Evolutionary conservation across 2,113 vertebrate genomes (phyloP).

Genomic region (Prionailurus viverrinus): DNA sequence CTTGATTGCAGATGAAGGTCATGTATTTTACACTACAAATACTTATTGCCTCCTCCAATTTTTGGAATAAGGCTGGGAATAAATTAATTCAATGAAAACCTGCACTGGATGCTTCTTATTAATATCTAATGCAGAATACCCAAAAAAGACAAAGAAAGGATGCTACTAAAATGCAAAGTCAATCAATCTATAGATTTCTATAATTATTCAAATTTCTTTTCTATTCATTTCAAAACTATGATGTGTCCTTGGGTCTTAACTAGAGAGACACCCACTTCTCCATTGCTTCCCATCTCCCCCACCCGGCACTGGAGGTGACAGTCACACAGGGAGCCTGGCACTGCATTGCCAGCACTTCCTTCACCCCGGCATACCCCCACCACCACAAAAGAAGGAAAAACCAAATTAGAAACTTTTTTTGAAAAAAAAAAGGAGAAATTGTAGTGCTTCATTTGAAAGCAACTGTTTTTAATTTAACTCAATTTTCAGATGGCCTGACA

Average conservation of each 20-base stretch:
- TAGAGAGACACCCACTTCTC: background rate
- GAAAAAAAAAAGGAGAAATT: background rate
- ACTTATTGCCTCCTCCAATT: constrained; percentile 50
- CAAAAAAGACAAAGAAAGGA: constrained; percentile 55
- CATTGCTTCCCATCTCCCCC: background rate
- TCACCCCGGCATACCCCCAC: too few relatives aligned
- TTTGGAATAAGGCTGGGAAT: constrained; percentile 31
- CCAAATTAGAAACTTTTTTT: background rate
- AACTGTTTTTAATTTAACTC: constrained; percentile 46
- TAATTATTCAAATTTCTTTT: background rate
- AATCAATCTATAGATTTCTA: background rate
- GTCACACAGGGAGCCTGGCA: background rate
- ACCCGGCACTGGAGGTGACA: background rate
- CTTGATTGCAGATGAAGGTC: constrained; percentile 61
- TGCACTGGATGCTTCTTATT: constrained; percentile 43
- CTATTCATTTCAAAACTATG: constrained; percentile 2
- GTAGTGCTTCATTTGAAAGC: constrained; percentile 44
- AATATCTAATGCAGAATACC: constrained; percentile 17
- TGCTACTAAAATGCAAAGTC: constrained; percentile 34
- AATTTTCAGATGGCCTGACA: constrained; percentile 51
- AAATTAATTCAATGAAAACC: constrained; percentile 56
- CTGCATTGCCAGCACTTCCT: background rate
- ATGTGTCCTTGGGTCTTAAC: background rate
- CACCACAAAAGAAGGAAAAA: background rate
- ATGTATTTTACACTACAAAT: constrained; percentile 65